Base-by-base conservation (phyloP, 1,140 invertebrate species). In the Planococcus citri region DNA sequence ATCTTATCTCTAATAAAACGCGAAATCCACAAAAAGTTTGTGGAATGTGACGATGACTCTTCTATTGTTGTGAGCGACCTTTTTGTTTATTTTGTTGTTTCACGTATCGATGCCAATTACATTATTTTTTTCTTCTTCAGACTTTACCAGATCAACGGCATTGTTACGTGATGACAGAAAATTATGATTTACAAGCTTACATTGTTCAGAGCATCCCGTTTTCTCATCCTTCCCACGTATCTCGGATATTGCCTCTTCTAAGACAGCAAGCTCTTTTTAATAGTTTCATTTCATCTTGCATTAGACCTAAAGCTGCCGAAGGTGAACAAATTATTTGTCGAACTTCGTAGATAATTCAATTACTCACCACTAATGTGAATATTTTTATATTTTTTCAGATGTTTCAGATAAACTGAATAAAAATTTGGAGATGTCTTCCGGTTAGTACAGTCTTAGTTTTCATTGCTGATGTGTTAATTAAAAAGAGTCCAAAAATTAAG, bases 231-330 rank as follows among this genome's bases (percentile, higher is more conserved):
- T 88, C 88, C 8, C 91, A 95, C 76, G 92, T 97, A n/a, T 87
- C 93, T 17, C 86, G 88, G 74, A 90, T 98, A 70, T 82, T 98
- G 9, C 84, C 86, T 25, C 86, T 85, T 72, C 82, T 98, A 1
- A 81, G 95, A 20, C 92, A 95, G 76, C 94, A 97, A 80, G 87
- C 92, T 3, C 81, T 95, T 0, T 97, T 97, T 78, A 97, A 96
- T 79, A 86, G 89, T 3, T 82, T 97, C 3, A 83, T 97, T 64
- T 82, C 86, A 12, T 94, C 91, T 76, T 95, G 93, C 79, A 88
- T 98, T 25, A 81, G 94, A 51, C 83, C 88, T 1, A 85, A 86
- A 74, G 84, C 84, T 72, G 87, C 87, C 74, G 85, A 87, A 80
- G 87, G 89, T 88, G 80, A 69, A 14, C 1, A 60, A 33, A 61